phyloP scores from a whole-genome alignment of 2,888 invertebrate genomes.

The Xestia xanthographa region DNA sequence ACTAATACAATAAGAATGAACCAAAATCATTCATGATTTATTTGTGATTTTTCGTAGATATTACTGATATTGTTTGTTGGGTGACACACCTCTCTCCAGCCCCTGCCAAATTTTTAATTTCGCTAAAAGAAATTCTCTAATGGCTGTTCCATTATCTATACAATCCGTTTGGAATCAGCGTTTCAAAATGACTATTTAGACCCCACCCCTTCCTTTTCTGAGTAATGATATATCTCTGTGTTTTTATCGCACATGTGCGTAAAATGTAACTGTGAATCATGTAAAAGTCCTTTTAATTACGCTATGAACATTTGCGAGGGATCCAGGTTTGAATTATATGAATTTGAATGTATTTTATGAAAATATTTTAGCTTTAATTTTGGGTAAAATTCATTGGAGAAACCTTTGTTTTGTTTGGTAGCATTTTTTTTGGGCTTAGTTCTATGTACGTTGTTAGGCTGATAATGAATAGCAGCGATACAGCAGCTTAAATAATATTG shows the following conservation, averaged over 20 bases:
- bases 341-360: conserved; percentile 54
- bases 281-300: conserved; percentile 68
- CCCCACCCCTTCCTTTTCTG: conserved; percentile 61
- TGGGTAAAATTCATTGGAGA: conserved; percentile 6
- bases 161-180: conserved; percentile 60
- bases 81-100: not conserved
- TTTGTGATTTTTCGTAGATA: no score
- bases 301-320: conserved; percentile 59
- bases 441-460: not conserved
- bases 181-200: conserved; percentile 69
- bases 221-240: conserved; percentile 68
- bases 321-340: conserved; percentile 55
- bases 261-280: conserved; percentile 66
- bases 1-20: no score
- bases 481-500: not conserved
- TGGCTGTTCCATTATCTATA: conserved; percentile 53
- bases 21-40: no score
- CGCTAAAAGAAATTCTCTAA: conserved; percentile 60
- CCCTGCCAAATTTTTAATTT: conserved; percentile 50
- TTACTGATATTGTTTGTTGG: not conserved
- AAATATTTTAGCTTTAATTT: conserved; percentile 44
- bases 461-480: not conserved
- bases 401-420: conserved; percentile 4
- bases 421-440: not conserved
- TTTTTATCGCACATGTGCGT: conserved; percentile 69